Evolutionary conservation across 2,797 vertebrate genomes (phyloP), one percentile per base, ranked within the genome.

Genomic region (Triplophysa yarkandensis): DNA sequence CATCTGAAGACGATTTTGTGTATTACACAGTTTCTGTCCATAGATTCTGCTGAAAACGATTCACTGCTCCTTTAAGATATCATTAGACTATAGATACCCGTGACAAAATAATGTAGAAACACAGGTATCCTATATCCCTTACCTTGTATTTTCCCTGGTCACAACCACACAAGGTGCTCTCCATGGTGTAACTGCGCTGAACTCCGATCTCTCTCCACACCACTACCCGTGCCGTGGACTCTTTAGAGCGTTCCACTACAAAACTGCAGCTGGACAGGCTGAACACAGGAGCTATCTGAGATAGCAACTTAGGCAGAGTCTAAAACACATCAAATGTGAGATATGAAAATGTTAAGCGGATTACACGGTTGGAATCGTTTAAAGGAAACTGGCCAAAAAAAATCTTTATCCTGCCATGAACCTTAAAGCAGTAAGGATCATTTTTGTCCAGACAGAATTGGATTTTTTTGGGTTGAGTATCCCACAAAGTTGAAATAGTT

Each of bases 81-180:
- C n/a, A n/a, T n/a, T n/a, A n/a, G n/a, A n/a, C n/a, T n/a, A n/a
- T n/a, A n/a, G n/a, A n/a, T n/a, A n/a, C n/a, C n/a, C n/a, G n/a
- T n/a, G n/a, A n/a, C n/a, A n/a, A n/a, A n/a, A n/a, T n/a, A n/a
- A n/a, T n/a, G n/a, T n/a, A 21, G 21, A 54, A 10, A 27, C 34
- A 46, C 11, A 39, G 36, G 10, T 46, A 14, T 4, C 13, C 9
- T 13, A 11, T 11, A 32, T 5, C 27, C 11, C 82, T 48, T 88
- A 98, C 97, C 93, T 99, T 98, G 17, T 99, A 98, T 88, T 95
- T 98, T 34, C 98, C 98, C 85, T 98, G 96, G 85, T 99, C 98
- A 78, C 97, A 99, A 44, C 98, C 98, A 79, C 98, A 99, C 65
- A 98, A 88, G 0, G 98, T 98, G 85, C 97, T 99, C 88, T 99